Percentiles rank a stretch among this genome's conserved stretches.
Evolutionary conservation across 2,888 invertebrate species (phyloP).

Genomic region (Linnaemya vulpina): DNA sequence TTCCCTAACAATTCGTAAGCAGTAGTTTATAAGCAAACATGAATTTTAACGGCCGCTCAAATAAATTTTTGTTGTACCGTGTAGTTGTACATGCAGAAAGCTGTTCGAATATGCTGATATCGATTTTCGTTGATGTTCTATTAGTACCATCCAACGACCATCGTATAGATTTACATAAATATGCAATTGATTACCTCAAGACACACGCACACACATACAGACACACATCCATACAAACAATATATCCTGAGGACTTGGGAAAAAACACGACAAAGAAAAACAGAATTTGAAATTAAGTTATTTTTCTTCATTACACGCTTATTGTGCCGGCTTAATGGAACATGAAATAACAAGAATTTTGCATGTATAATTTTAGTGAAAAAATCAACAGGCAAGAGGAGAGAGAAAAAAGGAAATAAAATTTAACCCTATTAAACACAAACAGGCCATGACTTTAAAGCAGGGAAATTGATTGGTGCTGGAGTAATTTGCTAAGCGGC

Average conservation of each 20-base stretch:
- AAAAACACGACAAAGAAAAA: conserved; percentile 24
- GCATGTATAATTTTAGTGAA: conserved; percentile 32
- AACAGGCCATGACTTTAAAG: not conserved
- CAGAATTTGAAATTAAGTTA: conserved; percentile 67
- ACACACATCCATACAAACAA: conserved; percentile 19
- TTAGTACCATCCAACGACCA: not conserved
- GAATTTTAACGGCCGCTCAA: too few relatives aligned
- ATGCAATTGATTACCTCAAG: conserved; percentile 44
- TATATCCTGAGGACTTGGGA: conserved; percentile 6
- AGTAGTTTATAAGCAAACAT: too few relatives aligned
- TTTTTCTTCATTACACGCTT: conserved; percentile 68
- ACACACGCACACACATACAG: conserved; percentile 25
- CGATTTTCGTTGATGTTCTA: not conserved
- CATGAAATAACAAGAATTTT: conserved; percentile 51
- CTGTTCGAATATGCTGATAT: not conserved
- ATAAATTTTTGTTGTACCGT: too few relatives aligned
- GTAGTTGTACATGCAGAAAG: not conserved
- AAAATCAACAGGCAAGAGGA: conserved; percentile 7
- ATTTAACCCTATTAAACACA: conserved; percentile 47
- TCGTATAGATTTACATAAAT: conserved; percentile 12
- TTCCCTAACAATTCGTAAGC: too few relatives aligned
- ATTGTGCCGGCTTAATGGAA: conserved; percentile 55
- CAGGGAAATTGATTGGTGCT: not conserved
- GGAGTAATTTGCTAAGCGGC: not conserved
- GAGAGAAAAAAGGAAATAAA: conserved; percentile 8